Evolutionary conservation across 2,888 invertebrate genomes (phyloP), one percentile per base, ranked within the genome.

Genomic region (Onthophagus sagittarius): DNA sequence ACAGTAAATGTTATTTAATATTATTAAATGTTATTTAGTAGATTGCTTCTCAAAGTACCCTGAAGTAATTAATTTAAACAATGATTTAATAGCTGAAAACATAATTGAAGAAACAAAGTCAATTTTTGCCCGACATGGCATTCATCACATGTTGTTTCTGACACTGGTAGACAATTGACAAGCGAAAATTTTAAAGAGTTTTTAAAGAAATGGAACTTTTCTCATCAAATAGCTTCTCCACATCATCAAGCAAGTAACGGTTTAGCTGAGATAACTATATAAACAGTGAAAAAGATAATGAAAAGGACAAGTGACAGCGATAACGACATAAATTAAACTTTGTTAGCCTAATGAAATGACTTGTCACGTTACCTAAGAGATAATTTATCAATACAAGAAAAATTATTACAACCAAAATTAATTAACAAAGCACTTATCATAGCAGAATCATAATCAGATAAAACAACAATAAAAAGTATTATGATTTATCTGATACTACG

Each of bases 101-200:
- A 23, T 65, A 65, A 65, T 65, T 15, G 7, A 65, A 2, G 15
- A 65, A 15, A 65, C 15, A 15, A 65, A 65, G 7, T 65, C 65
- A 11, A 65, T 65, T 14, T 65, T 65, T 65, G n/a, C 65, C 13
- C 65, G 65, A 11, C 65, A 63, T 63, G 63, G 63, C 7, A 65
- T 72, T 4, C 67, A 5, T n/a, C 0, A n/a, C 33, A 0, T 53
- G 69, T 79, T 9, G 73, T 75, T 63, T 71, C 75, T 11, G 79
- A 80, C 63, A 75, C 76, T n/a, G 77, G 77, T n/a, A 71, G 77
- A 71, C 76, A 80, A 72, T 79, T 76, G 63, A 69, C 74, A n/a
- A 72, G 74, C 11, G 23, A 63, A 13, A 39, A 73, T 62, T 76
- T 77, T 72, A 23, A 73, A 33, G n/a, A 72, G 15, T 78, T 79